A percentile compares a stretch with the other conserved stretches of the same genome.
phyloP scores from a whole-genome alignment of 2,888 invertebrate genomes.

The Microplitis manilae region DNA sequence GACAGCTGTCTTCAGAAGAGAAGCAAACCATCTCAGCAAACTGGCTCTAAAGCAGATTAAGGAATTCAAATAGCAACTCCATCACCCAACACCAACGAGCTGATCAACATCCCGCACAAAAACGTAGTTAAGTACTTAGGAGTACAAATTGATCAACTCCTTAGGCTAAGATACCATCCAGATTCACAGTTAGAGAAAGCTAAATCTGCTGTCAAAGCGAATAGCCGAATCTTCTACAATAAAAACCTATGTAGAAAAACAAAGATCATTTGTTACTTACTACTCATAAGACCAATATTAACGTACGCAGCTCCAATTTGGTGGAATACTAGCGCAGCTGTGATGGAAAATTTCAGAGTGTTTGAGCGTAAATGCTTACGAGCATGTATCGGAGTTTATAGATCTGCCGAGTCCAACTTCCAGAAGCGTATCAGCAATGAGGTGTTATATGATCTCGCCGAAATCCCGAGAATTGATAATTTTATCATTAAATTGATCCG shows the following conservation, averaged over 20 bases:
- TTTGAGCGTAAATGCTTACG: constrained; percentile 30
- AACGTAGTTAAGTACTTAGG: constrained; percentile 40
- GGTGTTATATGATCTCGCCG: neutral
- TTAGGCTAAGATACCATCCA: neutral
- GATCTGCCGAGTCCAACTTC: neutral
- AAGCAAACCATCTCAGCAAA: neutral
- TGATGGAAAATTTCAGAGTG: constrained; percentile 32
- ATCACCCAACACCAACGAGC: constrained; percentile 23
- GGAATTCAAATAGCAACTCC: neutral
- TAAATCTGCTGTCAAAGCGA: neutral
- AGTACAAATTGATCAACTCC: constrained; percentile 30
- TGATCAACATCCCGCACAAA: constrained; percentile 16
- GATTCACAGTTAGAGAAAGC: constrained; percentile 31
- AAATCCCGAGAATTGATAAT: neutral
- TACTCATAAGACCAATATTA: constrained; percentile 32
- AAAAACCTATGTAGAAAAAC: neutral
- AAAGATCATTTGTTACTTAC: constrained; percentile 34
- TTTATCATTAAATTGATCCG: neutral
- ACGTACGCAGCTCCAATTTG: constrained; percentile 30
- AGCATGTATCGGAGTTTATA: neutral
- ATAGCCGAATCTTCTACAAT: constrained; percentile 25
- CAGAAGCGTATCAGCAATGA: neutral
- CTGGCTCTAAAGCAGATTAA: neutral
- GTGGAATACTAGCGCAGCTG: constrained; percentile 35
- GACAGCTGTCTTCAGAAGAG: constrained; percentile 25